Conservation (phyloP, 2,797 vertebrate genomes). For the Pseudochaenichthys georgianus region DNA sequence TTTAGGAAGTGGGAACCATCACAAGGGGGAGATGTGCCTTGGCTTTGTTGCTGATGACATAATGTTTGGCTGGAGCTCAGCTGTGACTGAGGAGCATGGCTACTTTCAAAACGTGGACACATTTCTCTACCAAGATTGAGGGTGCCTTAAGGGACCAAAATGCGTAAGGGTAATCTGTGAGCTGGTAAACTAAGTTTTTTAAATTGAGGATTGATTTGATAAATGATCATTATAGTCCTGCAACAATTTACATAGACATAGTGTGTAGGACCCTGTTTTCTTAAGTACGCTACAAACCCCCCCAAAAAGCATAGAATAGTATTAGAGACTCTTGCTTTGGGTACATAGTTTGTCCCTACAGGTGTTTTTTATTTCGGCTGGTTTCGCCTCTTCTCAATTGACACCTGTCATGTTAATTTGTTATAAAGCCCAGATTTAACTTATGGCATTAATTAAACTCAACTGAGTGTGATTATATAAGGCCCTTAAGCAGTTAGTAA, state of each 20-base stretch:
- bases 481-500: background rate
- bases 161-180: background rate
- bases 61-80: constrained; percentile 32
- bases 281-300: background rate
- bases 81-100: constrained; percentile 8
- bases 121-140: background rate
- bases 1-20: background rate
- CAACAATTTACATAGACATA: too few species aligned
- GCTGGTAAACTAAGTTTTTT: too few species aligned
- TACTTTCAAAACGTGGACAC: background rate
- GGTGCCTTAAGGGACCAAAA: background rate
- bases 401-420: background rate
- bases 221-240: too few species aligned
- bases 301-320: background rate
- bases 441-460: background rate
- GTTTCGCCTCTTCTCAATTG: background rate
- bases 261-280: background rate
- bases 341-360: background rate
- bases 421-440: background rate
- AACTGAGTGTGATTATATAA: background rate
- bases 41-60: constrained; percentile 43
- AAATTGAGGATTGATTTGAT: too few species aligned
- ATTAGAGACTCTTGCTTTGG: background rate
- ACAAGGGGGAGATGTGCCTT: constrained; percentile 9
- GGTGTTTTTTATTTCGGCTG: constrained; percentile 11